Percentiles rank a stretch among this genome's conserved stretches.
Conservation (phyloP, 2,113 vertebrate species). For the Dicrurus megarhynchus region DNA sequence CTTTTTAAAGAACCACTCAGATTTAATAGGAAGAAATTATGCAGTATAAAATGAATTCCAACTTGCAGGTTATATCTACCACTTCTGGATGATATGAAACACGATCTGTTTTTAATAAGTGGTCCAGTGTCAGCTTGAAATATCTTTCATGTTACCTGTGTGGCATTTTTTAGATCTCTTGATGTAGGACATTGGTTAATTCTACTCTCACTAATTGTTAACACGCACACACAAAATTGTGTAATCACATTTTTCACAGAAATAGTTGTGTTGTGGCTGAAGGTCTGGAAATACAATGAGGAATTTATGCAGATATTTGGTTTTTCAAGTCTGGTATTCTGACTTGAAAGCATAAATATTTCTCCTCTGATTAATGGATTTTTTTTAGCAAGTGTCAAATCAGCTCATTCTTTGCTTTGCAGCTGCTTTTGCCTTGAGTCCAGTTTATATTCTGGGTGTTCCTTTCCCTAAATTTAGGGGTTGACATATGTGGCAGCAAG, state of each 20-base stretch:
- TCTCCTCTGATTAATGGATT: neutral
- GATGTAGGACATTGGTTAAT: neutral
- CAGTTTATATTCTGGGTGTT: neutral
- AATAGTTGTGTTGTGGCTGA: neutral
- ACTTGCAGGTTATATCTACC: neutral
- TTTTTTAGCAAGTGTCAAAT: conserved; percentile 3
- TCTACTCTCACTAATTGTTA: neutral
- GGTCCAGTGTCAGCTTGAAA: neutral
- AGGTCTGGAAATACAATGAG: neutral
- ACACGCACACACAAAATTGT: neutral
- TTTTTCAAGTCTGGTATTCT: neutral
- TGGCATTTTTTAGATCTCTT: neutral
- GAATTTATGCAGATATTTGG: neutral
- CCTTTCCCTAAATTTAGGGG: neutral
- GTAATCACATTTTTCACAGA: neutral
- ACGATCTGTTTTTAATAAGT: neutral
- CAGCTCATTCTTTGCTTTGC: neutral
- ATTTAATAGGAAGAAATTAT: neutral
- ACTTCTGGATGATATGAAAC: neutral
- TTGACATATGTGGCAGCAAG: neutral
- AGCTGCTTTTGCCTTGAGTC: neutral
- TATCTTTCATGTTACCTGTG: neutral
- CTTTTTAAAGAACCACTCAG: neutral
- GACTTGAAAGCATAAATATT: conserved; percentile 4
- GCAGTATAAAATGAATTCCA: neutral